phyloP scores from a whole-genome alignment of 2,797 vertebrate genomes.

The Helarctos malayanus region DNA sequence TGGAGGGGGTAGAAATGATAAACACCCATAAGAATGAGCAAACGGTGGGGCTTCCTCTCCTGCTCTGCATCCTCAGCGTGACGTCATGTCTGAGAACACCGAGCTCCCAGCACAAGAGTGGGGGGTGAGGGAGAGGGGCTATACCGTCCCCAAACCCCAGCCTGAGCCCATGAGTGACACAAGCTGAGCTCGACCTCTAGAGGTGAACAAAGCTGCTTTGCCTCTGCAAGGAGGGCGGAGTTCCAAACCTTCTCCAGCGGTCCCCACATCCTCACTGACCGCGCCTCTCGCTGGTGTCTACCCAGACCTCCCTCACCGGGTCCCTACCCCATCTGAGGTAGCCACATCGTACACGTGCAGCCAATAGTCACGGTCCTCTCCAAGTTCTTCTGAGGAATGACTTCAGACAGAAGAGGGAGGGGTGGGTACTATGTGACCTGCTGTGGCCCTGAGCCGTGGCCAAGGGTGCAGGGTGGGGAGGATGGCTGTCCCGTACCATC shows the following conservation, averaged over 20 bases:
- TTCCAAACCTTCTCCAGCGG: too few species aligned
- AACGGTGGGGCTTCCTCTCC: not conserved
- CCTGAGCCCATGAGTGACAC: not conserved
- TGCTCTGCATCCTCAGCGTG: not conserved
- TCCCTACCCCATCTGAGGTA: accelerated
- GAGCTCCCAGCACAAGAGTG: not conserved
- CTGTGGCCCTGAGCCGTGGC: not conserved
- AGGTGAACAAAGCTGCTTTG: not conserved
- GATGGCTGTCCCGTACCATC: not conserved
- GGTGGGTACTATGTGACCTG: accelerated
- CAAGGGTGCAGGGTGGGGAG: not conserved
- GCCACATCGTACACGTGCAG: accelerated
- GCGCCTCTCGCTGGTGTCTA: not conserved
- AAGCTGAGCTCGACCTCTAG: not conserved
- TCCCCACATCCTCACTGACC: not conserved
- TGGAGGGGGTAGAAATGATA: not conserved
- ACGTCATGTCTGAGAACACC: not conserved
- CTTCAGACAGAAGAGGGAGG: not conserved
- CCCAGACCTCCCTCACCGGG: not conserved
- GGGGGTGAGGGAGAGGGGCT: too few species aligned
- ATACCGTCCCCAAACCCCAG: not conserved
- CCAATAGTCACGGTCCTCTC: not conserved
- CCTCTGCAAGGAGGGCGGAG: not conserved
- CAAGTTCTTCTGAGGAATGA: not conserved
- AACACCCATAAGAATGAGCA: not conserved